Evolutionary conservation across 2,797 vertebrate species (phyloP).

Genomic region (Xenentodon cancila): DNA sequence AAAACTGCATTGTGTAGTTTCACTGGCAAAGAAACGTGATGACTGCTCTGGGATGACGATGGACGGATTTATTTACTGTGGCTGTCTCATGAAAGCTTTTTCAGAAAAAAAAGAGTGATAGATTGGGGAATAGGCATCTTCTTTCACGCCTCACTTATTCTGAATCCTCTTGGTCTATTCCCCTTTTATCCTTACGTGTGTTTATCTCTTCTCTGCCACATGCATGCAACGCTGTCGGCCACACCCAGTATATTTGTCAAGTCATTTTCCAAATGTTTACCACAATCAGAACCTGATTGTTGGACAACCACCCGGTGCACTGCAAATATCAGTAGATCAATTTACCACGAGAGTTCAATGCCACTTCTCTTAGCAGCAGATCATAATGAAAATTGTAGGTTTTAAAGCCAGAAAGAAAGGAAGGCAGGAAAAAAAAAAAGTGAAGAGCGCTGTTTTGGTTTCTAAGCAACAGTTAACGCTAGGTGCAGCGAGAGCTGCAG

Average conservation of each 20-base stretch:
- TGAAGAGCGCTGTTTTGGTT: conserved; percentile 70
- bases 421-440: conserved; percentile 17
- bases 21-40: neutral
- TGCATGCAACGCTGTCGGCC: conserved; percentile 23
- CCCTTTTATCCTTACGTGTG: conserved; percentile 12
- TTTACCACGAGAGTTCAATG: conserved; percentile 36
- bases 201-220: conserved; percentile 13
- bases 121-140: neutral
- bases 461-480: conserved; percentile 74
- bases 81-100: neutral
- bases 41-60: neutral
- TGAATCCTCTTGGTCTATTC: neutral
- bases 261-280: conserved; percentile 28
- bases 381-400: conserved; percentile 65
- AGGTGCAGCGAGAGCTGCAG: conserved; percentile 67
- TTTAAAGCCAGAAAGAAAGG: conserved; percentile 38
- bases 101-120: neutral
- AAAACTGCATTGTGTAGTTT: neutral
- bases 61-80: neutral
- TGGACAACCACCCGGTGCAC: conserved; percentile 1
- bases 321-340: conserved; percentile 22
- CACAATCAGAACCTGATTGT: conserved; percentile 52
- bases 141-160: neutral
- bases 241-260: conserved; percentile 35
- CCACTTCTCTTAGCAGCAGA: conserved; percentile 43